Percentiles rank a stretch among this genome's conserved stretches.
Evolutionary conservation across 2,888 invertebrate species (phyloP).

Genomic region (Priocnemis perturbator): DNA sequence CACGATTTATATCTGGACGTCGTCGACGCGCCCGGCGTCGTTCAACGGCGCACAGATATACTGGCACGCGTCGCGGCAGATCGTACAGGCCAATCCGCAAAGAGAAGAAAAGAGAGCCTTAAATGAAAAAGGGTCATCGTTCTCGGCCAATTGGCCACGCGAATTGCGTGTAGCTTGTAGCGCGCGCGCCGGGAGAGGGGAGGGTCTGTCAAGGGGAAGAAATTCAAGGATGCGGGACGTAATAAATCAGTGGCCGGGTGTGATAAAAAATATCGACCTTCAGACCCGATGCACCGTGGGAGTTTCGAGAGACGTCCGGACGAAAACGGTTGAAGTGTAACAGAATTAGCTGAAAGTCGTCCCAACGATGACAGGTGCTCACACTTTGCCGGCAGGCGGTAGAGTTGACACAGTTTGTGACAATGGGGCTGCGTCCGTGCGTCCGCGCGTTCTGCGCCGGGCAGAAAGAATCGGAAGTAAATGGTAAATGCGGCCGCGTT

Average conservation of each 20-base stretch:
- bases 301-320: slow-evolving; percentile 1
- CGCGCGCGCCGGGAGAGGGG: too few relatives aligned
- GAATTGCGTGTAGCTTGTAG: not conserved
- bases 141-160: slow-evolving; percentile 48
- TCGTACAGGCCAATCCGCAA: slow-evolving; percentile 24
- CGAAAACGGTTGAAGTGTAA: slow-evolving; percentile 3
- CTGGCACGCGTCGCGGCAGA: slow-evolving; percentile 17
- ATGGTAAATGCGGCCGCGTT: too few relatives aligned
- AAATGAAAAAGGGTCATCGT: slow-evolving; percentile 44
- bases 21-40: too few relatives aligned
- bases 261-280: slow-evolving; percentile 25
- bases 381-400: too few relatives aligned
- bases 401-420: too few relatives aligned
- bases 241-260: slow-evolving; percentile 39
- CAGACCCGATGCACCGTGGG: slow-evolving; percentile 20
- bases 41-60: slow-evolving; percentile 20
- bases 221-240: not conserved
- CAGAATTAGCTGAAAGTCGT: not conserved
- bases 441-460: too few relatives aligned
- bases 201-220: too few relatives aligned
- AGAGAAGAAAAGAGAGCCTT: slow-evolving; percentile 30
- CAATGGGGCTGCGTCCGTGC: too few relatives aligned
- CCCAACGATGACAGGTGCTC: not conserved
- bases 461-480: too few relatives aligned
- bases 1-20: slow-evolving; percentile 18